Conservation (phyloP, 2,113 vertebrate genomes). For the Meleagris gallopavo region DNA sequence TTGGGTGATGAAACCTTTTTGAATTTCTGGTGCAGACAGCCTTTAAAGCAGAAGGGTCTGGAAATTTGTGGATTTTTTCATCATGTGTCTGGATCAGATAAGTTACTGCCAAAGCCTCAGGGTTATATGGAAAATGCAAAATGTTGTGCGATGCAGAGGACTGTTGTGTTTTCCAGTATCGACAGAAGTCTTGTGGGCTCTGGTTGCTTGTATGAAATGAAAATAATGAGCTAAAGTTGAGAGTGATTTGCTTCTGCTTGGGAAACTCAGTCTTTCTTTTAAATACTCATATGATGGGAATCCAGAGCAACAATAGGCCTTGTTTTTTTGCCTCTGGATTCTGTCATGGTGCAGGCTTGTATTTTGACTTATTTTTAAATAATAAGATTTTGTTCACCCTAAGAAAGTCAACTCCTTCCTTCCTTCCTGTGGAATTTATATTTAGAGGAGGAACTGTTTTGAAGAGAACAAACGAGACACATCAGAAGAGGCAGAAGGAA, state of each 20-base stretch:
- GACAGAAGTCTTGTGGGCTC: not conserved
- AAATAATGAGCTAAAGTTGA: not conserved
- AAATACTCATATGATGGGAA: not conserved
- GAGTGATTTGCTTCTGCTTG: not conserved
- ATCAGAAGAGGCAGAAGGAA: not conserved
- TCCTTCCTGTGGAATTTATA: slow-evolving; percentile 51
- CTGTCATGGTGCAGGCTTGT: not conserved
- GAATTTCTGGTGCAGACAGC: not conserved
- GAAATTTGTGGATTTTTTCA: not conserved
- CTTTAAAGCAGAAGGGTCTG: not conserved
- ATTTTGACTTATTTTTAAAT: not conserved
- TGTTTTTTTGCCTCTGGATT: slow-evolving; percentile 19
- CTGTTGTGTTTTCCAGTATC: not conserved
- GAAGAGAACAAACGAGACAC: not conserved
- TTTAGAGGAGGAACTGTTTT: slow-evolving; percentile 43
- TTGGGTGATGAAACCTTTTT: not conserved
- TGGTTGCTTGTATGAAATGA: not conserved
- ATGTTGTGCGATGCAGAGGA: not conserved
- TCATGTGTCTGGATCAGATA: not conserved
- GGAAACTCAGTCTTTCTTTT: not conserved
- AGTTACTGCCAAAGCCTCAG: not conserved
- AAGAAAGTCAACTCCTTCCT: slow-evolving; percentile 31
- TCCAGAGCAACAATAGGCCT: not conserved
- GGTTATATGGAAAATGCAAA: not conserved
- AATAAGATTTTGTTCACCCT: slow-evolving; percentile 28